Evolutionary conservation across 2,888 invertebrate species (phyloP).

Genomic region (Agrotis puta): DNA sequence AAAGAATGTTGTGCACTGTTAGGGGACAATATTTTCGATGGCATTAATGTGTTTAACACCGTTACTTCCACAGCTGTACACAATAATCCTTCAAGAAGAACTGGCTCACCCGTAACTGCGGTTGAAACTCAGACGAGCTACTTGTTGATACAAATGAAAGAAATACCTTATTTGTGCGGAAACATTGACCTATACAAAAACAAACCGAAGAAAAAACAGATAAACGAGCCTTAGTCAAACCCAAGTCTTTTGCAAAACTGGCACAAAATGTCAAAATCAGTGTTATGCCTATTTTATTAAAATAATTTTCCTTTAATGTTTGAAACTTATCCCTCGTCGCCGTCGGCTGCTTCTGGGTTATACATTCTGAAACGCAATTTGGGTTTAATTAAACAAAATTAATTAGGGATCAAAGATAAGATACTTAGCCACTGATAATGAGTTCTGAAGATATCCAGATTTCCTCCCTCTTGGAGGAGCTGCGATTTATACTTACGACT

Average conservation of each 20-base stretch:
- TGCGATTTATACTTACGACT: not conserved
- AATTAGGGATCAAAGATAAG: conserved; percentile 20
- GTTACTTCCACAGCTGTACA: too few species aligned
- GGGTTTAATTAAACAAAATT: conserved; percentile 31
- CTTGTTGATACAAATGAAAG: too few species aligned
- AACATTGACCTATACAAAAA: too few species aligned
- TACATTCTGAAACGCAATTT: not conserved
- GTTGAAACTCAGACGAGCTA: too few species aligned
- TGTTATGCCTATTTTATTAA: conserved; percentile 1
- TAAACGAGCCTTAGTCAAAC: not conserved
- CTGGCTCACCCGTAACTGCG: too few species aligned
- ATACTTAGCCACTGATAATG: conserved; percentile 7
- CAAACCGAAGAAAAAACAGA: too few species aligned
- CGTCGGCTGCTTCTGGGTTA: conserved; percentile 22
- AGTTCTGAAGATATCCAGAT: conserved; percentile 2
- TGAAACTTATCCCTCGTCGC: conserved; percentile 14
- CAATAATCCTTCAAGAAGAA: too few species aligned
- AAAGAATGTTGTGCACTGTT: too few species aligned
- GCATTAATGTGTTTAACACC: too few species aligned
- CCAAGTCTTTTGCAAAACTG: not conserved
- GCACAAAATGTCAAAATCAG: conserved; percentile 8
- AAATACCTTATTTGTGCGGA: too few species aligned
- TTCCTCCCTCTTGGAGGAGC: too few species aligned
- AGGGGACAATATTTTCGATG: too few species aligned
- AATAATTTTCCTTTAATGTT: conserved; percentile 52